A percentile compares a stretch with the other conserved stretches of the same genome.
phyloP scores from a whole-genome alignment of 1,140 invertebrate species.

The Anagrus nilaparvatae region DNA sequence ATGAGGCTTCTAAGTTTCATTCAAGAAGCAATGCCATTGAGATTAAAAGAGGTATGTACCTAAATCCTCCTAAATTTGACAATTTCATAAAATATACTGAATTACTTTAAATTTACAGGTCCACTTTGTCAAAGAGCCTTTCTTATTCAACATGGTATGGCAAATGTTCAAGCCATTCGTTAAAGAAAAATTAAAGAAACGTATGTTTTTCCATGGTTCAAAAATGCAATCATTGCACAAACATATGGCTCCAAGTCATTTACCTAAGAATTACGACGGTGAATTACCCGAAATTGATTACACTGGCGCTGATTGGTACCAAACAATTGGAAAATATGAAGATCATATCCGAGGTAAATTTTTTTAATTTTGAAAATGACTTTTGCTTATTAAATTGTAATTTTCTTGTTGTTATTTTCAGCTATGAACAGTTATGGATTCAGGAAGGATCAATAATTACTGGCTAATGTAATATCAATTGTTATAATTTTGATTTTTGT shows the following conservation, averaged over 20 bases:
- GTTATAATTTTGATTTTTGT: too few relatives aligned
- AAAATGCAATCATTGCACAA: slow-evolving; percentile 64
- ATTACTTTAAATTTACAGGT: slow-evolving; percentile 34
- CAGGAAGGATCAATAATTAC: slow-evolving; percentile 40
- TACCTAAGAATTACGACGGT: slow-evolving; percentile 69
- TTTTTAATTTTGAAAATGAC: too few relatives aligned
- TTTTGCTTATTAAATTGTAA: too few relatives aligned
- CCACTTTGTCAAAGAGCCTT: slow-evolving; percentile 83
- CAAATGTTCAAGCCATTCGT: slow-evolving; percentile 81
- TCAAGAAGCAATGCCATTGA: slow-evolving; percentile 79
- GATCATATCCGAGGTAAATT: slow-evolving; percentile 46
- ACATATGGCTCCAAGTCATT: slow-evolving; percentile 51
- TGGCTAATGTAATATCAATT: too few relatives aligned
- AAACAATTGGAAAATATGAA: slow-evolving; percentile 48
- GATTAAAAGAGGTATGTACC: slow-evolving; percentile 61
- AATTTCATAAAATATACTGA: not conserved
- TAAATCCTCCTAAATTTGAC: not conserved
- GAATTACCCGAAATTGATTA: slow-evolving; percentile 65
- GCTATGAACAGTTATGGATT: slow-evolving; percentile 57
- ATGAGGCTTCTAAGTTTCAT: slow-evolving; percentile 67
- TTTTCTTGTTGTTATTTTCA: slow-evolving; percentile 25
- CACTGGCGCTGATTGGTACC: slow-evolving; percentile 61
- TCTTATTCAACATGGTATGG: slow-evolving; percentile 81
- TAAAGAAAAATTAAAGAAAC: slow-evolving; percentile 66
- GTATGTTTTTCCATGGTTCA: slow-evolving; percentile 68